Evolutionary conservation across 1,140 invertebrate genomes (phyloP).

Genomic region (Brachionus plicatilis): DNA sequence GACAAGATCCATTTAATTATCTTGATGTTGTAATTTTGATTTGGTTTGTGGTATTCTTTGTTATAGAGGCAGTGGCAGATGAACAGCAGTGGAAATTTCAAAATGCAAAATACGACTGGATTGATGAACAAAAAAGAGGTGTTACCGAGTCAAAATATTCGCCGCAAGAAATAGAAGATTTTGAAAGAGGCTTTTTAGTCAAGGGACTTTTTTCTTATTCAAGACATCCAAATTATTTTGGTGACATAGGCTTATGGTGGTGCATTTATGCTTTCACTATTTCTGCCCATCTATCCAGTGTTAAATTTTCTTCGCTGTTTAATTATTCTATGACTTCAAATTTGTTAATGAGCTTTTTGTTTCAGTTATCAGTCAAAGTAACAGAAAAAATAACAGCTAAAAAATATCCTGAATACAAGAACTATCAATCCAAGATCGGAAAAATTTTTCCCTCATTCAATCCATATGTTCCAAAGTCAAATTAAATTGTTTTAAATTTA

Average conservation of each 20-base stretch:
- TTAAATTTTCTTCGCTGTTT: not conserved
- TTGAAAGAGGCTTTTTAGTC: conserved; percentile 4
- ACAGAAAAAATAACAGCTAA: not conserved
- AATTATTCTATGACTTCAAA: conserved; percentile 29
- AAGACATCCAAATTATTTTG: conserved; percentile 39
- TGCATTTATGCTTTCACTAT: conserved; percentile 14
- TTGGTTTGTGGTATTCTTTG: not conserved
- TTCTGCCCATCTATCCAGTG: conserved; percentile 8
- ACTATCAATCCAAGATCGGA: conserved; percentile 19
- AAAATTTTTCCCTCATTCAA: not conserved
- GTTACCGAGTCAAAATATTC: not conserved
- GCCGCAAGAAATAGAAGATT: conserved; percentile 13
- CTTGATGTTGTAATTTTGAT: not conserved
- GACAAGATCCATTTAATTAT: conserved; percentile 3
- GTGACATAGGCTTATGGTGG: conserved; percentile 31
- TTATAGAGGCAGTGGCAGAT: conserved; percentile 15
- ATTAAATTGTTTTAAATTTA: not conserved
- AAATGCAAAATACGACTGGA: not conserved
- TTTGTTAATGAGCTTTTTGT: conserved; percentile 27
- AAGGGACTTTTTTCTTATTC: conserved; percentile 7
- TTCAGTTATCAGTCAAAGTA: not conserved
- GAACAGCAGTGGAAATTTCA: conserved; percentile 39
- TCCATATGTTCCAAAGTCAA: not conserved
- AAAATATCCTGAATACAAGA: conserved; percentile 11
- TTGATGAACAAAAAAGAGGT: not conserved